Base-by-base conservation (phyloP, 2,888 invertebrate genomes). In the Coleophora deauratella region DNA sequence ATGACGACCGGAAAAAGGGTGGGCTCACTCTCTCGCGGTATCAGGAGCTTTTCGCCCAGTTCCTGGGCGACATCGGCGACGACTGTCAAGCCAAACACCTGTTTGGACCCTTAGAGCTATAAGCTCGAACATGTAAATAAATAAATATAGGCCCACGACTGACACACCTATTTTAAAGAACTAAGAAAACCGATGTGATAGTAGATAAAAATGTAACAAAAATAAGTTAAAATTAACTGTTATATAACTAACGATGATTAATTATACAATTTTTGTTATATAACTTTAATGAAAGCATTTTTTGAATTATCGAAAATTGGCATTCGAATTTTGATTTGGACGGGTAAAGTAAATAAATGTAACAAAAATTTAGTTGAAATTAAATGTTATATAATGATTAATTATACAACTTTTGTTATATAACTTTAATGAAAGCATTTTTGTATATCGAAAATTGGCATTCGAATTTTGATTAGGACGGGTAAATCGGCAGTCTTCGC, bases 11-110 rank as follows among this genome's bases (percentile, higher is more conserved):
- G 63, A 90, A 90, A 76, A 89, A 89, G 59, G 94, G 94, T 21
- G 94, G 94, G 3, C 78, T 95, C 36, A 93, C 91, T 2, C 68
- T 94, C 44, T 88, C 91, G 4, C 88, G 94, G 65, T 95, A 94
- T 66, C 93, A 94, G 69, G 94, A 94, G 68, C 85, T 94, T 2
- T 95, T 94, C 68, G 93, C 93, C 0, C 90, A 93, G 71, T 94
- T 93, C 79, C 86, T 94, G 46, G 93, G 94, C 15, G 92, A 94
- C 70, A 89, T 90, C 31, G 90, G 88, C 52, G 93, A 93, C 43
- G 88, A 90, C 55, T 90, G 90, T 61, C 87, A 90, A 45, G 93
- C 93, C 32, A 91, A 91, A 39, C 90, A 93, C 59, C 87, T 95
- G 11, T 95, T 95, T 69, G 94, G 94, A 35, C 94, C 94, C 32